Percentiles rank a stretch among this genome's conserved stretches.
Conservation (phyloP, 2,888 invertebrate species). For the Ypsolopha scabrella region DNA sequence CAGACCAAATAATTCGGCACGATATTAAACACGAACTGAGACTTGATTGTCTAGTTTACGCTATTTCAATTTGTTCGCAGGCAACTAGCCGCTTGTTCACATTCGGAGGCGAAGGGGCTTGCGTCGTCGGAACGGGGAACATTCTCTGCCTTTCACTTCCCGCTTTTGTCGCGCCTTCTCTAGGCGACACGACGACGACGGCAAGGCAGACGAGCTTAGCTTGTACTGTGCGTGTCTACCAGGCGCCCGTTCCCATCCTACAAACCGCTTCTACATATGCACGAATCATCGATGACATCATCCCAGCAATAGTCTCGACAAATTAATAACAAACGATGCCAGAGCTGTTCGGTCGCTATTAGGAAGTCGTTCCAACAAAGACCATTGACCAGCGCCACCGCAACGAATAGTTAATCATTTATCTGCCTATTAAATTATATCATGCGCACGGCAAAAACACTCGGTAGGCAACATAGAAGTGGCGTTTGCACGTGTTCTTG, state of each 20-base stretch:
- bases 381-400: constrained; percentile 14
- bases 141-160: constrained; percentile 71
- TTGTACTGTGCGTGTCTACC: constrained; percentile 54
- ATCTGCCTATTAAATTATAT: constrained; percentile 47
- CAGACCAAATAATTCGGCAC: too few relatives aligned
- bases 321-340: constrained; percentile 17
- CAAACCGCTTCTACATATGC: background rate
- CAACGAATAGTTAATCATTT: constrained; percentile 19
- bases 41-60: too few relatives aligned
- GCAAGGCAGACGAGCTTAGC: constrained; percentile 67
- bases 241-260: constrained; percentile 51
- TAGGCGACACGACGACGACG: constrained; percentile 41
- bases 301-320: constrained; percentile 11
- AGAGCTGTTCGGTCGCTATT: constrained; percentile 17
- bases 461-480: constrained; percentile 36
- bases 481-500: constrained; percentile 50
- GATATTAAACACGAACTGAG: too few relatives aligned
- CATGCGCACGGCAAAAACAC: constrained; percentile 46
- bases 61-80: too few relatives aligned
- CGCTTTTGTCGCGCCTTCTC: constrained; percentile 62
- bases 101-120: constrained; percentile 26
- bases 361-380: constrained; percentile 15
- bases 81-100: constrained; percentile 14
- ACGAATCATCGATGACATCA: constrained; percentile 26
- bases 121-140: constrained; percentile 41